Conservation (phyloP, 2,113 vertebrate genomes). For the Mormyrus iriodes region DNA sequence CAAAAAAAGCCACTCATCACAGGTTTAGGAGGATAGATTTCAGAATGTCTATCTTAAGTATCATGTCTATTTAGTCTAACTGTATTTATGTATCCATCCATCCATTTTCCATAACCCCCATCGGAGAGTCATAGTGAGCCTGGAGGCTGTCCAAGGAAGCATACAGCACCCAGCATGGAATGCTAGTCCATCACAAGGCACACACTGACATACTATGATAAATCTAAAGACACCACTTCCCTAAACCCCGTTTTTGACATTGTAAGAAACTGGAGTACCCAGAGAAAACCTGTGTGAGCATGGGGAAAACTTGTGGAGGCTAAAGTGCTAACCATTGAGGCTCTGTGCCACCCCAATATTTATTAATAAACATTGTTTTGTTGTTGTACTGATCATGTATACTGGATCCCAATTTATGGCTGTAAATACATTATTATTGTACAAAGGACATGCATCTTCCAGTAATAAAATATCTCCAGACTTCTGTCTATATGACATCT, state of each 20-base stretch:
- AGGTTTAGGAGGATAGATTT: conserved; percentile 14
- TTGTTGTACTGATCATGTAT: conserved; percentile 32
- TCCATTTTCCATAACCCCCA: neutral
- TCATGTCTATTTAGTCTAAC: neutral
- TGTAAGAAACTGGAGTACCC: neutral
- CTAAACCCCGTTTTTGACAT: neutral
- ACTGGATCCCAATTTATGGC: conserved; percentile 36
- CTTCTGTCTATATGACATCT: neutral
- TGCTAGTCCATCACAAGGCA: neutral
- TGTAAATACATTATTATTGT: conserved; percentile 45
- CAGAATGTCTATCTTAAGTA: neutral
- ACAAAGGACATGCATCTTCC: conserved; percentile 33
- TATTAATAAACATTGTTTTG: conserved; percentile 26
- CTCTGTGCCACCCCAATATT: conserved; percentile 35
- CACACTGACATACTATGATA: neutral
- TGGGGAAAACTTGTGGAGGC: neutral
- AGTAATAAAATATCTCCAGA: conserved; percentile 16
- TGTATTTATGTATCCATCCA: neutral
- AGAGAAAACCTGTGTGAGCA: neutral
- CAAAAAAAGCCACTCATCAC: neutral
- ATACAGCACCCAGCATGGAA: neutral
- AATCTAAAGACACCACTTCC: neutral
- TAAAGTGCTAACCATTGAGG: conserved; percentile 42
- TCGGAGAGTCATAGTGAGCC: neutral
- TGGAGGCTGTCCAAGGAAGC: neutral